Conservation (phyloP, 2,113 vertebrate genomes). For the Pachycephala philippinensis region DNA sequence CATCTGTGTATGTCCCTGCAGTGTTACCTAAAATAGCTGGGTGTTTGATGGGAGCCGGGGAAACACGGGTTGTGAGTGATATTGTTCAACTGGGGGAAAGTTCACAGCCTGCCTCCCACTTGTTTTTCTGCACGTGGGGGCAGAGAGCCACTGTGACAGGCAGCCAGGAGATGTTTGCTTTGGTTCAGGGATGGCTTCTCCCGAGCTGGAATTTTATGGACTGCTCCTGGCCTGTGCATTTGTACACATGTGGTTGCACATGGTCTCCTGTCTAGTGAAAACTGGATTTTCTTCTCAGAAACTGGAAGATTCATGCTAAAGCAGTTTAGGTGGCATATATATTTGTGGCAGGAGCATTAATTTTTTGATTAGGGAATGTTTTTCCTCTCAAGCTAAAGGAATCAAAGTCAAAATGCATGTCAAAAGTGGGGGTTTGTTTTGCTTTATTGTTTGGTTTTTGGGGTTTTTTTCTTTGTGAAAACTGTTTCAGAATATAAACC, state of each 20-base stretch:
- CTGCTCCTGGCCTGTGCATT: rapidly evolving
- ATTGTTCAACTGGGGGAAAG: slow-evolving; percentile 1
- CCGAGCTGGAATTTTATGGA: rapidly evolving
- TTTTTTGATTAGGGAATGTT: not conserved
- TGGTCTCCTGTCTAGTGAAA: not conserved
- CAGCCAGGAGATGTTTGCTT: not conserved
- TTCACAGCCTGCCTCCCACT: not conserved
- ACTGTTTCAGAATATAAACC: not conserved
- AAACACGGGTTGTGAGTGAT: rapidly evolving
- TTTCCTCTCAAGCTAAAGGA: not conserved
- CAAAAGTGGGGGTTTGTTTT: not conserved
- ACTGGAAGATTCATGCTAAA: not conserved
- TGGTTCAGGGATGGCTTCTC: not conserved
- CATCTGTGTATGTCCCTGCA: not conserved
- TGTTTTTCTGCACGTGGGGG: not conserved
- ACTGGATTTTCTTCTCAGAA: not conserved
- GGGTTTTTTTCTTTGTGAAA: not conserved
- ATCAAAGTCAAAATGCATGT: not conserved
- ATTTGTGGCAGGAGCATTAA: not conserved
- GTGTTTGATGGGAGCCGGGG: not conserved
- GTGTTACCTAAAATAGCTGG: not conserved
- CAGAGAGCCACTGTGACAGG: not conserved
- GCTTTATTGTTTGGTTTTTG: not conserved
- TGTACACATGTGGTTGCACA: rapidly evolving
- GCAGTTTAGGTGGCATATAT: rapidly evolving